Conservation (phyloP, 1,140 invertebrate species). For the Antheraea mylitta region DNA sequence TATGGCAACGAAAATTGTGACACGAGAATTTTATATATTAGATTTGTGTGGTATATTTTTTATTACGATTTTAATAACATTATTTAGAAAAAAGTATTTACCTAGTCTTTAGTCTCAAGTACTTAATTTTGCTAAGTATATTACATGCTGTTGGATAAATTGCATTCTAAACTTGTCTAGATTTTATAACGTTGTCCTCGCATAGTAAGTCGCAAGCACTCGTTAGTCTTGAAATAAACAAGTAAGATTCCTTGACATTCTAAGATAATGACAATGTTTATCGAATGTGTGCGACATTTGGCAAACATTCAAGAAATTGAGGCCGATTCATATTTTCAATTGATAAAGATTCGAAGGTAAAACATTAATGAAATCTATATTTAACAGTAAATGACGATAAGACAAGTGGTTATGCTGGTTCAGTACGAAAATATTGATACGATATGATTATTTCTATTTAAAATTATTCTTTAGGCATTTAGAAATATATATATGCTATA, state of each 20-base stretch:
- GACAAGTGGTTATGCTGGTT: not conserved
- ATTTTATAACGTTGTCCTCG: not conserved
- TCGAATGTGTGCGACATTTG: not conserved
- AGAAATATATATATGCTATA: too few relatives aligned
- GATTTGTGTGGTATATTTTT: too few relatives aligned
- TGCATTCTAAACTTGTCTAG: not conserved
- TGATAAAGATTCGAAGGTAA: not conserved
- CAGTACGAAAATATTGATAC: not conserved
- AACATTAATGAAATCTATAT: not conserved
- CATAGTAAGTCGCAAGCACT: not conserved
- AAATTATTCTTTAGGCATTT: too few relatives aligned
- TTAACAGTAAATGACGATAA: not conserved
- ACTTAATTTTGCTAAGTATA: not conserved
- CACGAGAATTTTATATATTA: too few relatives aligned
- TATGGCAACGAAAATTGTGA: too few relatives aligned
- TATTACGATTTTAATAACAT: too few relatives aligned
- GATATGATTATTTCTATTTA: too few relatives aligned
- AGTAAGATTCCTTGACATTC: not conserved
- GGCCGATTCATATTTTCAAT: conserved; percentile 1
- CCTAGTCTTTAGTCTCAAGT: not conserved
- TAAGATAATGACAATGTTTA: not conserved
- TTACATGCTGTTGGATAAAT: not conserved
- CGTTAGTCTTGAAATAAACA: not conserved
- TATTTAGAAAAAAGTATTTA: too few relatives aligned
- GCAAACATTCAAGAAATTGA: not conserved